Percentiles rank a stretch among this genome's conserved stretches.
Evolutionary conservation across 2,888 invertebrate species (phyloP).

Genomic region (Atrina japonica): DNA sequence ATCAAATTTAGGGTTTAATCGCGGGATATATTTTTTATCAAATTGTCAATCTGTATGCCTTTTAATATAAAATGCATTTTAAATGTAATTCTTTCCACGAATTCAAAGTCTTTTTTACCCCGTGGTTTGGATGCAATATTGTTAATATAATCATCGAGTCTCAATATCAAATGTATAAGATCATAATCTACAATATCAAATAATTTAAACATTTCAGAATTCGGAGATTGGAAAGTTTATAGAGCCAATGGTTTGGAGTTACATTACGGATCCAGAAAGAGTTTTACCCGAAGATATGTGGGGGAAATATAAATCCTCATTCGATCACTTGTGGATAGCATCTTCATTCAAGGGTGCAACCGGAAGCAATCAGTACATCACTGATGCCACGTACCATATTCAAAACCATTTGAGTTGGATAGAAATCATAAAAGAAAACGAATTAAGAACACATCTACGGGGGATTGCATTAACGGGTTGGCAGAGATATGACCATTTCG

Average conservation of each 20-base stretch:
- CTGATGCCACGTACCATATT: conserved; percentile 86
- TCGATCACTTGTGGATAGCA: conserved; percentile 86
- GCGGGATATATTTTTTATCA: too few species aligned
- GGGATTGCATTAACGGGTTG: conserved; percentile 80
- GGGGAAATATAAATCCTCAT: conserved; percentile 81
- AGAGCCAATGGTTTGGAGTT: conserved; percentile 91
- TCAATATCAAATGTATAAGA: too few species aligned
- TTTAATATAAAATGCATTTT: too few species aligned
- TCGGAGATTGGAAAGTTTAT: conserved; percentile 85
- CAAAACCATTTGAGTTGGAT: conserved; percentile 88
- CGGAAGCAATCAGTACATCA: conserved; percentile 86
- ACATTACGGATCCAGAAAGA: conserved; percentile 72
- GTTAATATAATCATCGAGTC: too few species aligned
- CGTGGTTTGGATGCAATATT: too few species aligned
- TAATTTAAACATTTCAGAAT: conserved; percentile 41
- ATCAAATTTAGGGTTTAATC: too few species aligned
- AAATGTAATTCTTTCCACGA: too few species aligned
- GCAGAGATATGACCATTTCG: conserved; percentile 81
- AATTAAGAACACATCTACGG: conserved; percentile 63
- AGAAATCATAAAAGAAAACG: conserved; percentile 66
- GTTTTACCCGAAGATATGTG: conserved; percentile 70
- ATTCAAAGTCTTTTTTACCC: too few species aligned
- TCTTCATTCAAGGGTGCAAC: conserved; percentile 93
- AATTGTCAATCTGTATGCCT: too few species aligned
- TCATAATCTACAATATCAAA: too few species aligned